A percentile compares a stretch with the other conserved stretches of the same genome.
phyloP scores from a whole-genome alignment of 1,140 invertebrate genomes.

The Trichonephila inaurata region DNA sequence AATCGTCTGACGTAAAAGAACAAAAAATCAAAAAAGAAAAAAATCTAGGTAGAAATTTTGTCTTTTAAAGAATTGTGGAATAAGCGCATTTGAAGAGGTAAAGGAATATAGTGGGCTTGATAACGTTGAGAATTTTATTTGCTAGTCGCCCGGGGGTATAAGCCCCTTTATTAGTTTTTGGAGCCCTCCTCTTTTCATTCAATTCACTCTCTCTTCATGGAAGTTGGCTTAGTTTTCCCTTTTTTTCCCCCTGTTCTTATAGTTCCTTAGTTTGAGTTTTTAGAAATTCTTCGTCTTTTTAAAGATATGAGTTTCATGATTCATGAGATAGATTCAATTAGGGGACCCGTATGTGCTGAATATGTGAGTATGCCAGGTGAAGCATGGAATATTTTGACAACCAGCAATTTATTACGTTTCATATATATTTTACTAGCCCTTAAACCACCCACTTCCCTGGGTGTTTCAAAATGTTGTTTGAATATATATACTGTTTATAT shows the following conservation, averaged over 20 bases:
- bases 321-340: conserved; percentile 48
- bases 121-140: conserved; percentile 36
- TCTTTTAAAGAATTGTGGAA: conserved; percentile 32
- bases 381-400: background rate
- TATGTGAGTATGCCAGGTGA: background rate
- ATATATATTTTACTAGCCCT: too few relatives aligned
- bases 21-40: background rate
- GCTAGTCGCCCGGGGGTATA: conserved; percentile 30
- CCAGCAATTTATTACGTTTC: background rate
- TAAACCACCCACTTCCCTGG: too few relatives aligned
- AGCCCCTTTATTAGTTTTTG: conserved; percentile 51
- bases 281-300: conserved; percentile 1
- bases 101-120: conserved; percentile 29
- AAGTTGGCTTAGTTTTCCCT: conserved; percentile 29
- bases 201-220: conserved; percentile 28
- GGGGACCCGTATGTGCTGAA: conserved; percentile 4
- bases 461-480: too few relatives aligned
- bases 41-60: conserved; percentile 40
- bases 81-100: conserved; percentile 49
- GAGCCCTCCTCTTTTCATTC: conserved; percentile 44
- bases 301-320: conserved; percentile 1
- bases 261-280: conserved; percentile 1
- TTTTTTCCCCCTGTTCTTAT: background rate
- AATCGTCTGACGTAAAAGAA: background rate
- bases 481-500: too few relatives aligned